phyloP scores from a whole-genome alignment of 2,113 vertebrate species.

The Bubo blakistoni region DNA sequence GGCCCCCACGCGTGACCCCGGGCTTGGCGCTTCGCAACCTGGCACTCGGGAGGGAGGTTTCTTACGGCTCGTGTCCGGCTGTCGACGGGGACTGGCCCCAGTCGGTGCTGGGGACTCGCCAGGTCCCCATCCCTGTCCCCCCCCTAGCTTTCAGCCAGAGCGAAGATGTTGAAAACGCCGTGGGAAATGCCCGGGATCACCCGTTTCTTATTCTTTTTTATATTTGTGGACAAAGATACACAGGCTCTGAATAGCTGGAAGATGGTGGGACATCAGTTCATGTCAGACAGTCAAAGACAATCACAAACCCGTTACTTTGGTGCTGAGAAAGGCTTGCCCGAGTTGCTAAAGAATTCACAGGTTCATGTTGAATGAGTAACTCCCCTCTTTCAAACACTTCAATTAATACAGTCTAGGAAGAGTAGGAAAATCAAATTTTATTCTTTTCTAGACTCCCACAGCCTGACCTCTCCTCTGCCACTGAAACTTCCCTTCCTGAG shows the following conservation, averaged over 20 bases:
- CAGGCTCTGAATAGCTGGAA: neutral
- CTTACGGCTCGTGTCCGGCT: rapidly evolving
- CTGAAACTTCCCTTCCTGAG: neutral
- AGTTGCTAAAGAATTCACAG: neutral
- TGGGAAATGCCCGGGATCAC: neutral
- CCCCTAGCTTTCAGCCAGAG: neutral
- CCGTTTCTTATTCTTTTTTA: neutral
- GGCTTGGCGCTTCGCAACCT: neutral
- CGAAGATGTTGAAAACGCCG: neutral
- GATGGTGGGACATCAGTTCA: neutral
- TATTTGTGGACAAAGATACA: neutral
- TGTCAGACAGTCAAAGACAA: neutral
- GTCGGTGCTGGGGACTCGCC: neutral
- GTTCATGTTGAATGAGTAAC: neutral
- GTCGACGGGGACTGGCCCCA: neutral
- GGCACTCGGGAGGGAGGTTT: neutral
- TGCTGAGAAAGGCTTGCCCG: neutral
- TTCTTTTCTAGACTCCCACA: neutral
- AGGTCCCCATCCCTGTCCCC: too few species aligned
- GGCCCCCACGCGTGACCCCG: rapidly evolving
- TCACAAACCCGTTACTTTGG: neutral
- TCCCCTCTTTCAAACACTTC: neutral
- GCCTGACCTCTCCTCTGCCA: neutral
- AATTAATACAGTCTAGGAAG: neutral
- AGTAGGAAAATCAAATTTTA: neutral